These are phyloP conservation scores for Limnothrissa miodon DNA, from an alignment of 2,113 vertebrate genomes.

Conservation along the genomic window DNA sequence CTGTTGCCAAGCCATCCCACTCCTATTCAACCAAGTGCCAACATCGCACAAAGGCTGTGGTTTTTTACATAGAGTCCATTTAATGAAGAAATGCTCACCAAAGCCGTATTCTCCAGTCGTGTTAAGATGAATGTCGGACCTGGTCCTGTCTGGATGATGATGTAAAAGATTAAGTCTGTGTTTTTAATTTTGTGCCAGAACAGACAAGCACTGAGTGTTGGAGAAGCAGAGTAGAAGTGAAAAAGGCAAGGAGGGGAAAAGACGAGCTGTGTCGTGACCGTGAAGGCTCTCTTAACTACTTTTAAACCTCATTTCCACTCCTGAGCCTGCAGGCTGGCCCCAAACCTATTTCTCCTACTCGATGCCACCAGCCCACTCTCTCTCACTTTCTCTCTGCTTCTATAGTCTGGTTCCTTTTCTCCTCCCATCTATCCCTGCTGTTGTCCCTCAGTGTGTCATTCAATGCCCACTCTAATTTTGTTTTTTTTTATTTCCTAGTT, in stretches of 20 bases:
- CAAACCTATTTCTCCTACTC: constrained; percentile 29
- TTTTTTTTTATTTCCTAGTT: neutral
- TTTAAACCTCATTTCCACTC: constrained; percentile 24
- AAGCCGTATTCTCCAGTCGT: neutral
- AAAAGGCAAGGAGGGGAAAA: neutral
- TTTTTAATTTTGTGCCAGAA: neutral
- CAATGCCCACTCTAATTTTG: constrained; percentile 12
- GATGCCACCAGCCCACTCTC: neutral
- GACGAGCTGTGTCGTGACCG: constrained; percentile 14
- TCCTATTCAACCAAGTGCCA: neutral
- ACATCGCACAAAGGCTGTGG: neutral
- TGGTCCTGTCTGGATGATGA: neutral
- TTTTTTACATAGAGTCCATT: constrained; percentile 11
- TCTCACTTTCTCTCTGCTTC: neutral
- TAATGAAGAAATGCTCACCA: neutral
- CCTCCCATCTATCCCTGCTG: neutral
- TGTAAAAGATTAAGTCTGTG: neutral
- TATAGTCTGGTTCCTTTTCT: neutral
- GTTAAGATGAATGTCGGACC: neutral
- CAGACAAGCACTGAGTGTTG: neutral
- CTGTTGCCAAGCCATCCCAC: neutral
- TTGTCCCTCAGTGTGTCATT: neutral
- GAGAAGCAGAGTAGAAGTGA: neutral
- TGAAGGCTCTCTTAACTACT: constrained; percentile 26
- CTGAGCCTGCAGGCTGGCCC: constrained; percentile 34